Evolutionary conservation across 1,140 invertebrate genomes (phyloP), one percentile per base, ranked within the genome.

Genomic region (Pseudomyrmex dendroicus): DNA sequence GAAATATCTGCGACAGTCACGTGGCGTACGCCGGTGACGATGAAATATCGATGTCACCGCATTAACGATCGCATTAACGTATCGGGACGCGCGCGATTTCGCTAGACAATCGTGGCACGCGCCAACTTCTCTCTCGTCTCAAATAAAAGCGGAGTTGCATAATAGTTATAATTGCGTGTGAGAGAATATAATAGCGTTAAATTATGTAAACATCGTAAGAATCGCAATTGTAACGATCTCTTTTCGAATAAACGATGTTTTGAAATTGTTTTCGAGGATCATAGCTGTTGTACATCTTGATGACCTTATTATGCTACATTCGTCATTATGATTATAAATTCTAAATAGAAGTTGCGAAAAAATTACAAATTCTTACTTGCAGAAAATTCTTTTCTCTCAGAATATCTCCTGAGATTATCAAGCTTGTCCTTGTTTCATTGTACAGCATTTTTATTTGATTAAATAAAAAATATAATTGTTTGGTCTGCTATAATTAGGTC

Each of bases 401-500:
- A 35, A 35, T 35, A 35, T 35, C 66, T 5, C 48, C 25, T 54
- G 20, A 35, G 35, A 35, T 64, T 82, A 56, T 46, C 68, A 9
- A 73, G 56, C 73, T 46, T 2, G 8, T 46, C 44, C 61, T 25
- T n/a, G 2, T 56, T 63, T 66, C 17, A 52, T 57, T 73, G 8
- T 44, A 5, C 15, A 52, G 35, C 12, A 59, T 61, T 82, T 50
- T 25, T 35, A 35, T 35, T 35, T 35, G 35, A 35, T 35, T 35
- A 35, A 7, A 7, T 52, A 20, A 73, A n/a, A 13, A 68, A 10
- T 12, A 12, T 74, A 59, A 44, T 74, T 73, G 12, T 20, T 20
- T 61, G 22, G 15, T 9, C 3, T 17, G 10, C 13, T 35, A 35
- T 7, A 35, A 35, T 10, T 83, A 94, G 94, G 91, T 94, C 44